These are phyloP conservation scores for Liodrosophila aerea DNA, from an alignment of 2,888 invertebrate genomes.

Conservation along the genomic window DNA sequence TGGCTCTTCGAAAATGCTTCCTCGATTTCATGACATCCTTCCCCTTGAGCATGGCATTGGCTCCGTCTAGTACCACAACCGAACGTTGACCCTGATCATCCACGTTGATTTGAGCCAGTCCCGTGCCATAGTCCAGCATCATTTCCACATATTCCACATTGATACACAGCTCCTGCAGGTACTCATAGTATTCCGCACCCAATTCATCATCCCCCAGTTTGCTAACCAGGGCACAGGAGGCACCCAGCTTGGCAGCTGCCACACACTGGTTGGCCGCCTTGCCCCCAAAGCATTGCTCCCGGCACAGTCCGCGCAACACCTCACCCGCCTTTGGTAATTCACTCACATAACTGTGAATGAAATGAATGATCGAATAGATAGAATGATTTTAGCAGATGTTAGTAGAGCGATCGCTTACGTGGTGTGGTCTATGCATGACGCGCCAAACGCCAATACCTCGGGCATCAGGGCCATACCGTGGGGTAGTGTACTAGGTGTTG, in stretches of 20 bases:
- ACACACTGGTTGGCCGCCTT: slow-evolving; percentile 99
- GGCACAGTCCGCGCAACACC: slow-evolving; percentile 91
- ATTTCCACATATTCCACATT: slow-evolving; percentile 83
- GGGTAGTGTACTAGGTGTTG: neutral
- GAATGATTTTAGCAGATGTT: neutral
- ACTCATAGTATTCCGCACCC: slow-evolving; percentile 90
- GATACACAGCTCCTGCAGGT: slow-evolving; percentile 86
- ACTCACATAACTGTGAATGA: slow-evolving; percentile 88
- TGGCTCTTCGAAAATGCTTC: slow-evolving; percentile 84
- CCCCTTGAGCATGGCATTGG: slow-evolving; percentile 87
- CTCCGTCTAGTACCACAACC: slow-evolving; percentile 94
- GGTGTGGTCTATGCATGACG: slow-evolving; percentile 92
- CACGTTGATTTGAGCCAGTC: slow-evolving; percentile 95
- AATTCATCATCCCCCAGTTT: slow-evolving; percentile 94
- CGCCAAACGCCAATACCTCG: slow-evolving; percentile 88
- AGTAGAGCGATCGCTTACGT: slow-evolving; percentile 84
- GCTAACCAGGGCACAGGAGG: slow-evolving; percentile 78
- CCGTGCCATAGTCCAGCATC: slow-evolving; percentile 84
- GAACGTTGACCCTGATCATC: slow-evolving; percentile 94
- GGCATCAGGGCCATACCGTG: slow-evolving; percentile 39
- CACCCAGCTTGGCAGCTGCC: slow-evolving; percentile 94
- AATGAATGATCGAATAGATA: neutral
- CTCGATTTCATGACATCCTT: slow-evolving; percentile 87
- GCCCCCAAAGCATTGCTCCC: slow-evolving; percentile 94
- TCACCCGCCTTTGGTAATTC: slow-evolving; percentile 93